phyloP scores from a whole-genome alignment of 2,113 vertebrate genomes.

The Echinops telfairi region DNA sequence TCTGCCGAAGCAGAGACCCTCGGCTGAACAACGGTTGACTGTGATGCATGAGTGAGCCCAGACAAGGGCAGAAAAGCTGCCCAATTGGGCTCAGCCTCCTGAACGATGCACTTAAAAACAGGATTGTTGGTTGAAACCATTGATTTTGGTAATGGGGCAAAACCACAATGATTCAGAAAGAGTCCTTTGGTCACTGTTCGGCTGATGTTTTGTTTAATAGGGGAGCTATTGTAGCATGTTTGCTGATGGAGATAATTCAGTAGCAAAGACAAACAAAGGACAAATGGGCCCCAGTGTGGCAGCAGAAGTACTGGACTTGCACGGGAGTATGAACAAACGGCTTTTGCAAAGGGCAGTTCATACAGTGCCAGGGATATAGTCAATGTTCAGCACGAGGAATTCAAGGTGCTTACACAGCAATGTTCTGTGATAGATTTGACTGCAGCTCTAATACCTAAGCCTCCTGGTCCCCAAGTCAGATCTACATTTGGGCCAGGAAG shows the following conservation, averaged over 20 bases:
- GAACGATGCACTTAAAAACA: background rate
- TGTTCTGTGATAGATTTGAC: background rate
- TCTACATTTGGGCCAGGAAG: background rate
- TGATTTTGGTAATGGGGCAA: background rate
- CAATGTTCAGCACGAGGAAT: background rate
- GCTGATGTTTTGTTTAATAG: background rate
- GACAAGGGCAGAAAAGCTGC: background rate
- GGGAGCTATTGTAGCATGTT: background rate
- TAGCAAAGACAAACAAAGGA: background rate
- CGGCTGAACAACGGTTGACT: background rate
- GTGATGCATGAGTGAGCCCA: background rate
- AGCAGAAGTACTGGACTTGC: background rate
- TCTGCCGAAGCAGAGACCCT: background rate
- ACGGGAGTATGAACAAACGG: background rate
- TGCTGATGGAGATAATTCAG: background rate
- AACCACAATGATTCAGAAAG: background rate
- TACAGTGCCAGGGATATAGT: background rate
- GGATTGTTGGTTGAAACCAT: background rate
- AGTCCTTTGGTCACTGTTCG: background rate
- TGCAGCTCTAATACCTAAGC: background rate
- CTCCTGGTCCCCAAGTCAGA: background rate
- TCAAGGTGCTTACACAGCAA: background rate
- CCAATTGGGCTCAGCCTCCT: background rate
- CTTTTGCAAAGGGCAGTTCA: no score
- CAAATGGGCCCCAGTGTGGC: background rate